Evolutionary conservation across 23 tunicate species (phyloP).

Genomic region (Styela clava): DNA sequence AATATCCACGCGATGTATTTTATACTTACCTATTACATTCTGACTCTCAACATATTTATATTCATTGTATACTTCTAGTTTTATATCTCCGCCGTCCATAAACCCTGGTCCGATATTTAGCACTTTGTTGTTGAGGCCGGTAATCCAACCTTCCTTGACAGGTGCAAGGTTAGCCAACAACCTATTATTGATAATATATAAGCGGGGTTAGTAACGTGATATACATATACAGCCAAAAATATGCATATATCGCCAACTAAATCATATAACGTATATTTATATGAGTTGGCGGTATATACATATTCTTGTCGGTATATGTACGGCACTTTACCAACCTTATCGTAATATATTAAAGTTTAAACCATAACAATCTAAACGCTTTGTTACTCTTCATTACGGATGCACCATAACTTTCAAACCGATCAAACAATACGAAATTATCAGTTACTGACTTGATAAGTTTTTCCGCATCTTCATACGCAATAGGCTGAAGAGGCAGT

Average conservation of each 20-base stretch:
- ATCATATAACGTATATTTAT: too few species aligned
- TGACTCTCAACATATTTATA: slow-evolving; percentile 18
- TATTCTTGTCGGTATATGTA: too few species aligned
- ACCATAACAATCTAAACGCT: too few species aligned
- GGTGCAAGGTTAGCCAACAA: slow-evolving; percentile 14
- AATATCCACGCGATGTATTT: too few species aligned
- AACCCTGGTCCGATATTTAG: slow-evolving; percentile 55
- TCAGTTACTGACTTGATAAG: slow-evolving; percentile 27
- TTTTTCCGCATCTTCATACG: slow-evolving; percentile 52
- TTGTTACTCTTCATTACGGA: too few species aligned
- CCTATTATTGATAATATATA: slow-evolving; percentile 4
- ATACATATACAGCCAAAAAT: too few species aligned
- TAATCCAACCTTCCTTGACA: slow-evolving; percentile 21
- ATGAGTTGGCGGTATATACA: too few species aligned
- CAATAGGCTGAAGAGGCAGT: slow-evolving; percentile 68
- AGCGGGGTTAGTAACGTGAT: neutral
- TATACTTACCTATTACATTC: slow-evolving; percentile 57
- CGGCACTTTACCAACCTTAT: too few species aligned
- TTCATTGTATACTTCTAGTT: slow-evolving; percentile 33
- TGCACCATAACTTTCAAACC: too few species aligned
- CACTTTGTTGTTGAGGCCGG: slow-evolving; percentile 30
- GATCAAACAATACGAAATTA: too few species aligned
- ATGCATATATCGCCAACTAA: too few species aligned
- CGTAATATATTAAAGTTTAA: too few species aligned
- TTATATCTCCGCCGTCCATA: slow-evolving; percentile 26